Base-by-base conservation (phyloP, 2,113 vertebrate species). In the Chunga burmeisteri region DNA sequence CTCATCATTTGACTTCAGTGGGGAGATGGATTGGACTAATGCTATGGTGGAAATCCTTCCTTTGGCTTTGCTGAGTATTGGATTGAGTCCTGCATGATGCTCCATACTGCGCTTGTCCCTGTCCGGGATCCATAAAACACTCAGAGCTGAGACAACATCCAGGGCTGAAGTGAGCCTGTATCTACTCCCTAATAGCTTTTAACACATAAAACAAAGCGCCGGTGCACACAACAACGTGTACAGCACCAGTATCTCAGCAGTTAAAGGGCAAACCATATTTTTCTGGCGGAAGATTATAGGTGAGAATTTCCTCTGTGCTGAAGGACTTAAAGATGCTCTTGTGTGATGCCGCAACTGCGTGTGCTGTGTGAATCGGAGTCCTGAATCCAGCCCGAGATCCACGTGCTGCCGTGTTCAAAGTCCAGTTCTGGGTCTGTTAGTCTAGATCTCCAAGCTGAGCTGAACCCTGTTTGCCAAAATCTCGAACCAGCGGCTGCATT, bases 321-420 rank as follows among this genome's bases (percentile, higher is more conserved):
- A 62, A 52, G 42, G 19, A 36, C 27, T 65, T 26, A 30, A n/a
- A 44, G 46, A 25, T 53, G 42, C 44, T 59, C 10, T 59, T 47
- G 63, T 38, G 53, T 62, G 67, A 49, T 52, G 63, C 67, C 63
- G 34, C 38, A 49, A 7, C 42, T 62, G 36, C 1, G 0, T 42
- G 59, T 65, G 26, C 84, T 55, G 32, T 30, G 27, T 32, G 32
- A 71, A 38, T 36, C 15, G 16, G 84, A 67, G 40, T 42, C 34
- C 71, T 3, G 23, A 42, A 52, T 29, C n/a, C n/a, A 55, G 19
- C 30, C 59, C 0, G 27, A 86, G 44, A 38, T 52, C 40, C 2
- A 0, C 2, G 3, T 38, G 23, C 17, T 79, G 62, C n/a, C 0
- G 0, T 1, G 2, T 38, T 67, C 34, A 12, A 13, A 90, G 58